Conservation (phyloP, 2,113 vertebrate genomes). For the Neotragus pygmaeus region DNA sequence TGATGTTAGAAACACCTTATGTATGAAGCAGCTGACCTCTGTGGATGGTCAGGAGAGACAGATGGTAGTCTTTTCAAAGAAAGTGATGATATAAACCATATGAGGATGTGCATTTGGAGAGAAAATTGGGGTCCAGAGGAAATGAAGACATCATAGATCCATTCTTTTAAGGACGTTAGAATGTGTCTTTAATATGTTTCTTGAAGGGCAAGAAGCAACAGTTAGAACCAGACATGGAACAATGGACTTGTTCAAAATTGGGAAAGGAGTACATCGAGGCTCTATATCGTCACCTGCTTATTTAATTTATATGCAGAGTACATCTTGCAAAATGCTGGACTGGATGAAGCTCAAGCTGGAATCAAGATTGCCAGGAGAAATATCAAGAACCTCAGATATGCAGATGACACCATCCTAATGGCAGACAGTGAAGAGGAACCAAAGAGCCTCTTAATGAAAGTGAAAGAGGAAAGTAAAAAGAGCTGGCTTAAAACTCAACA, state of each 20-base stretch:
- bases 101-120: neutral
- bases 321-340: neutral
- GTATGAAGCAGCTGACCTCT: neutral
- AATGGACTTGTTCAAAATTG: neutral
- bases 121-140: neutral
- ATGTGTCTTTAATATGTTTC: neutral
- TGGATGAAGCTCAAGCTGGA: neutral
- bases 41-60: neutral
- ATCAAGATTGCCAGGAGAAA: neutral
- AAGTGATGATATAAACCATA: neutral
- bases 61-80: neutral
- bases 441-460: neutral
- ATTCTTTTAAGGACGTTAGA: neutral
- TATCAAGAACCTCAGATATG: neutral
- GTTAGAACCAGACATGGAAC: neutral
- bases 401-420: neutral
- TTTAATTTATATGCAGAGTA: neutral
- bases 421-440: neutral
- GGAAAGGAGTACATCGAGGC: neutral
- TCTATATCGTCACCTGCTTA: neutral
- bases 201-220: neutral
- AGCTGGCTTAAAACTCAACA: neutral
- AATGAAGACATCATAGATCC: neutral
- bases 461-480: neutral
- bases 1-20: neutral